A percentile compares a stretch with the other conserved stretches of the same genome.
phyloP scores from a whole-genome alignment of 1,140 invertebrate species.

The Pogonomyrmex californicus region DNA sequence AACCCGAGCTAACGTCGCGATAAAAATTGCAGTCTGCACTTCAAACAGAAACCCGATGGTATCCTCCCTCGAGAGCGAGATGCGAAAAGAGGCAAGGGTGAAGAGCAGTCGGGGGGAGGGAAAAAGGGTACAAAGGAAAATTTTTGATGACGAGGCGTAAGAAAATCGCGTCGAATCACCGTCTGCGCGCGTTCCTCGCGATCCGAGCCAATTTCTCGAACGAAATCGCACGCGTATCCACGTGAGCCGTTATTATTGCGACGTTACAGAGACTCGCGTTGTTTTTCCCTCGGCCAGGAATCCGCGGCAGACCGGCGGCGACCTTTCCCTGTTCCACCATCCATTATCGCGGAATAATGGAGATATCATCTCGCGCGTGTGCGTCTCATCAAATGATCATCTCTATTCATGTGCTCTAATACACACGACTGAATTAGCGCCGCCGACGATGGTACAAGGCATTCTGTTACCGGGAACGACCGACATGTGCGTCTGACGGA shows the following conservation, averaged over 20 bases:
- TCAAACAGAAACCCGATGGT: constrained; percentile 23
- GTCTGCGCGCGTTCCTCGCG: background rate
- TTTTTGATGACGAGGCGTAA: background rate
- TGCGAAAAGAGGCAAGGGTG: background rate
- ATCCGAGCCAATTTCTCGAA: constrained; percentile 40
- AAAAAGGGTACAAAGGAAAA: background rate
- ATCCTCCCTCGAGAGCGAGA: background rate
- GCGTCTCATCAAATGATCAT: constrained; percentile 52
- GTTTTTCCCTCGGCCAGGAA: constrained; percentile 1
- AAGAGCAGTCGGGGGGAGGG: background rate
- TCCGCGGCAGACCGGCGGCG: background rate
- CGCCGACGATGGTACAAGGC: constrained; percentile 7
- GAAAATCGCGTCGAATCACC: constrained; percentile 2
- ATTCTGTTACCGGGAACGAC: constrained; percentile 39
- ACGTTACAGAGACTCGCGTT: background rate
- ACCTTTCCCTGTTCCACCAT: constrained; percentile 17
- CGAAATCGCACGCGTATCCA: background rate
- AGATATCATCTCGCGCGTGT: constrained; percentile 49
- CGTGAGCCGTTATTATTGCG: background rate
- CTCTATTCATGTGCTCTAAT: constrained; percentile 62
- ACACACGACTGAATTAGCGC: constrained; percentile 45
- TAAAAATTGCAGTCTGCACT: constrained; percentile 46
- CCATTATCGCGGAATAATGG: constrained; percentile 55
- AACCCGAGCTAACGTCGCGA: background rate
- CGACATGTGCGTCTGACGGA: constrained; percentile 46